Base-by-base conservation (phyloP, 1,140 invertebrate genomes). In the Acromyrmex echinatior region DNA sequence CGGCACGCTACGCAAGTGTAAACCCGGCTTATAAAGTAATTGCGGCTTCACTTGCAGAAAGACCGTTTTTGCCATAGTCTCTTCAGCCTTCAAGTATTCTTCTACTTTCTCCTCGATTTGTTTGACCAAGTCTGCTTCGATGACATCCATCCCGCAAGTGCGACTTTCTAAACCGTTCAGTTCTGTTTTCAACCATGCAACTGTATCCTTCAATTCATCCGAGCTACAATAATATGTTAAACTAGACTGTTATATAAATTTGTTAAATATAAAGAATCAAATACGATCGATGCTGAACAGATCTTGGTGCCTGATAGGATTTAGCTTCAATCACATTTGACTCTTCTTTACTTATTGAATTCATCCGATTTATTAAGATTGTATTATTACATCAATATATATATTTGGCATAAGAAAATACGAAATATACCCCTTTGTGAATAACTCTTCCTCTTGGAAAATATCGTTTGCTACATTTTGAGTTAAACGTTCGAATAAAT, bases 1-100 rank as follows among this genome's bases (percentile, higher is more conserved):
- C 2, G 96, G 90, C 31, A 94, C 74, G 63, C 91, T 93, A 62
- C 93, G 93, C 0, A 90, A 73, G 58, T 92, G 92, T 12, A 96
- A 87, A 56, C 90, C 93, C 4, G 95, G 93, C 60, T 94, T 94
- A 45, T 92, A 96, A 0, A 99, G 92, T 10, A 98, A 95, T 91
- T 97, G 97, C 70, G 98, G 98, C 92, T 98, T 98, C 2, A 98
- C 97, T 93, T 97, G 97, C 95, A 98, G 96, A 14, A 96, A 96
- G 0, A 98, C 94, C 16, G 95, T 96, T 92, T 97, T 96, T 4
- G 94, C 93, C 7, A 65, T 18, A 10, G 79, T 78, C 6, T 90
- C 56, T 25, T 91, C 18, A 56, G 88, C 56, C 91, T 95, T 86
- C 0, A 93, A 53, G 60, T 95, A 95, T 53, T 94, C 88, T 9